These are phyloP conservation scores for Parasteatoda lunata DNA, from an alignment of 2,888 invertebrate genomes.

Conservation along the genomic window DNA sequence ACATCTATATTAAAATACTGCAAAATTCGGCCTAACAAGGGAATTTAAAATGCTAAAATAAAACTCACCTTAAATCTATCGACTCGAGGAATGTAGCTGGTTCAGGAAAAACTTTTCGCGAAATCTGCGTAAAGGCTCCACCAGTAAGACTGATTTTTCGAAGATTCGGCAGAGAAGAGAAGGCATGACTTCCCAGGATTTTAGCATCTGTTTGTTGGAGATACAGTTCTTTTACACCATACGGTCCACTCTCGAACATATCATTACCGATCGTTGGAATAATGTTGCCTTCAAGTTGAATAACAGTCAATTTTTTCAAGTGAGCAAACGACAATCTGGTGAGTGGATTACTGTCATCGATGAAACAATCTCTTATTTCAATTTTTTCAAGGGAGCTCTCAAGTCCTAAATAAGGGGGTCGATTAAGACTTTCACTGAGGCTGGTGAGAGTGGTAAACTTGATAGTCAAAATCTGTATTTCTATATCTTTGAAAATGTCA, in stretches of 20 bases:
- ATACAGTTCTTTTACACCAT: constrained; percentile 29
- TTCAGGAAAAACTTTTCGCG: constrained; percentile 30
- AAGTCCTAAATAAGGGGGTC: constrained; percentile 49
- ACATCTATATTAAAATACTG: not conserved
- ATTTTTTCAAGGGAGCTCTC: constrained; percentile 34
- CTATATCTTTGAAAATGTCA: constrained; percentile 26
- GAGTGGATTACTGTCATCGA: constrained; percentile 16
- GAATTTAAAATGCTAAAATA: not conserved
- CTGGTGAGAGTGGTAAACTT: constrained; percentile 29
- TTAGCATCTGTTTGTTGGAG: constrained; percentile 13
- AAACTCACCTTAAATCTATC: constrained; percentile 48
- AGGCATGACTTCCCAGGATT: constrained; percentile 52
- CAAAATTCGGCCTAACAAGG: not conserved
- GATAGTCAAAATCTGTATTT: constrained; percentile 31
- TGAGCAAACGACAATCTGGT: constrained; percentile 39
- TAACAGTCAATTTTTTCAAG: constrained; percentile 33
- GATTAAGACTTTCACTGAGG: constrained; percentile 27
- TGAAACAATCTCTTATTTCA: constrained; percentile 42
- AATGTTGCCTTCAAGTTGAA: constrained; percentile 40
- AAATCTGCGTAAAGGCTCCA: constrained; percentile 14
- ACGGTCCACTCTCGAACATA: constrained; percentile 63
- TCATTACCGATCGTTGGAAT: constrained; percentile 46
- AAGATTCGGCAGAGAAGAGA: constrained; percentile 23
- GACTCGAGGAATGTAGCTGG: constrained; percentile 28
- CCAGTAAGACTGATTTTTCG: constrained; percentile 31